Evolutionary conservation across 2,113 vertebrate genomes (phyloP).

Genomic region (Anoplopoma fimbria): DNA sequence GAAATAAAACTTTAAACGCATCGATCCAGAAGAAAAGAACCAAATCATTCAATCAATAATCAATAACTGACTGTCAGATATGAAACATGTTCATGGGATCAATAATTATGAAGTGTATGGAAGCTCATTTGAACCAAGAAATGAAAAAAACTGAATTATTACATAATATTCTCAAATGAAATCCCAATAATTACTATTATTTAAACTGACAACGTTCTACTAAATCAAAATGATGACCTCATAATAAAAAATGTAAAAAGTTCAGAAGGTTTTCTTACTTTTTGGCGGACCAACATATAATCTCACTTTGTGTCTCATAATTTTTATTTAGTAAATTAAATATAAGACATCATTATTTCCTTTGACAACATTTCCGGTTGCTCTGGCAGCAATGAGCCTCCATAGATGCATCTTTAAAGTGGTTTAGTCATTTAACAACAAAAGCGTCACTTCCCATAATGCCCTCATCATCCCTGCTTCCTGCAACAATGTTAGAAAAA

Average conservation of each 20-base stretch:
- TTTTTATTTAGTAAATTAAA: background rate
- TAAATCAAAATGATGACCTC: too few species aligned
- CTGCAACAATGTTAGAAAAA: constrained; percentile 28
- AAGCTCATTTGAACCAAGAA: background rate
- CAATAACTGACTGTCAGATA: background rate
- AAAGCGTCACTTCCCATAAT: constrained; percentile 11
- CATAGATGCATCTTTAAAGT: background rate
- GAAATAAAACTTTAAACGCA: constrained; percentile 17
- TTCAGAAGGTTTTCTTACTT: too few species aligned
- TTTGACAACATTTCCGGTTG: background rate
- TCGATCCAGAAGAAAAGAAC: background rate
- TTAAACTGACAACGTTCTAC: too few species aligned
- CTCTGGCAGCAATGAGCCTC: background rate
- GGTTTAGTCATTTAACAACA: background rate
- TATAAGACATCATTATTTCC: background rate
- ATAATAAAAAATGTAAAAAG: too few species aligned
- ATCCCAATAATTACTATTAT: background rate
- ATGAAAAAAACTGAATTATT: background rate
- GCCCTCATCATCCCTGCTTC: constrained; percentile 17
- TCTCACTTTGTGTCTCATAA: background rate
- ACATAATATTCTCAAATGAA: background rate
- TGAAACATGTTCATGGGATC: constrained; percentile 2
- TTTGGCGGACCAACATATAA: too few species aligned
- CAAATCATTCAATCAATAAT: background rate
- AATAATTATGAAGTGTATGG: background rate